phyloP scores from a whole-genome alignment of 2,888 invertebrate genomes.

The Trissoscelio sp. region DNA sequence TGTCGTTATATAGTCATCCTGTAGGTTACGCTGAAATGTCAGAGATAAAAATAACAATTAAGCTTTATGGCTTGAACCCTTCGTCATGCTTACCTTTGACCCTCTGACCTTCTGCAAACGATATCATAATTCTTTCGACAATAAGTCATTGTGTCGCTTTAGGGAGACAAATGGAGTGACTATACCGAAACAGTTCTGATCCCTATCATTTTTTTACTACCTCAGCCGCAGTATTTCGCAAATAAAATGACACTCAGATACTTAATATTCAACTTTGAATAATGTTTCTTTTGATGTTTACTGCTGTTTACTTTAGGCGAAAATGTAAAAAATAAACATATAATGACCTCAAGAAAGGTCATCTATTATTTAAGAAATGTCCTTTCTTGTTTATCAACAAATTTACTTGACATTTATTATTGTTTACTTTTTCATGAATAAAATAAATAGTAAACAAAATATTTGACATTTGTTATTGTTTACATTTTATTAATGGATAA shows the following conservation, averaged over 20 bases:
- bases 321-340: not conserved
- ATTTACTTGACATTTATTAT: not conserved
- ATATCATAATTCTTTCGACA: slow-evolving; percentile 48
- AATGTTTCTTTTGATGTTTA: too few species aligned
- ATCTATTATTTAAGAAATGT: too few species aligned
- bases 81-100: slow-evolving; percentile 62
- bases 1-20: slow-evolving; percentile 51
- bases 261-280: not conserved
- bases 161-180: slow-evolving; percentile 44
- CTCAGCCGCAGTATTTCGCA: not conserved
- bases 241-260: not conserved
- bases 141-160: slow-evolving; percentile 44
- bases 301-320: too few species aligned
- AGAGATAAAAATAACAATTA: slow-evolving; percentile 68
- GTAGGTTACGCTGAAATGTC: slow-evolving; percentile 65
- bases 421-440: too few species aligned
- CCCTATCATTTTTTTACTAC: slow-evolving; percentile 11
- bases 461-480: too few species aligned
- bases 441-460: too few species aligned
- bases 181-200: slow-evolving; percentile 17
- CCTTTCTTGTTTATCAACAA: not conserved
- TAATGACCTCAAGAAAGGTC: not conserved
- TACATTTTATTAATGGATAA: too few species aligned
- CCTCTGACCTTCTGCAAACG: slow-evolving; percentile 50
- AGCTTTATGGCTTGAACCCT: slow-evolving; percentile 57